Conservation (phyloP, 2,113 vertebrate genomes). For the Barnardius zonarius region DNA sequence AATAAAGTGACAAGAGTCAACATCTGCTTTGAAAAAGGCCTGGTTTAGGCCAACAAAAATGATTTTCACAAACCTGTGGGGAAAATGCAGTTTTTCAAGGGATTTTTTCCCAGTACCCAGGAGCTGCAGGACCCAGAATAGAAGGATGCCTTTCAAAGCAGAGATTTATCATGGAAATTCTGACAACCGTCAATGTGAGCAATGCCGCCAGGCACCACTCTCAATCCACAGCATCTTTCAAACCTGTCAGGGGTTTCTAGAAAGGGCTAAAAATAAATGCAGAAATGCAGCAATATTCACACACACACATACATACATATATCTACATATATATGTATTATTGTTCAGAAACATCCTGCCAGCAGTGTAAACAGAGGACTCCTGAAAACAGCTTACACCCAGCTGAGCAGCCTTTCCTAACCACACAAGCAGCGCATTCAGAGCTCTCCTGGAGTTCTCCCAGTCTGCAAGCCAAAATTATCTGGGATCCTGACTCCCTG, state of each 20-base stretch:
- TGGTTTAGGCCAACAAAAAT: background rate
- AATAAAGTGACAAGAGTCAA: background rate
- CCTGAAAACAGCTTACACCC: background rate
- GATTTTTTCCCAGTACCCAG: background rate
- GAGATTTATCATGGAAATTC: constrained; percentile 61
- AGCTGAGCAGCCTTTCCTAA: background rate
- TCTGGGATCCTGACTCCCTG: background rate
- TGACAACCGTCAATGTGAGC: constrained; percentile 43
- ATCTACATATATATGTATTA: background rate
- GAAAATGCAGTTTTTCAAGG: background rate
- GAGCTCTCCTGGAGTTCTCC: background rate
- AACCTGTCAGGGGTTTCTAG: constrained; percentile 19
- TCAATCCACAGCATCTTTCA: constrained; percentile 48
- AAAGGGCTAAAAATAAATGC: constrained; percentile 64
- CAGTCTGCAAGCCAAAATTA: background rate
- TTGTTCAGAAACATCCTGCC: constrained; percentile 6
- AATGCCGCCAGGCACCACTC: constrained; percentile 39
- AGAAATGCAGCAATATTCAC: constrained; percentile 29
- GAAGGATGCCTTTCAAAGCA: constrained; percentile 45
- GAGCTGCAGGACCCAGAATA: constrained; percentile 41
- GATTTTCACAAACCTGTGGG: background rate
- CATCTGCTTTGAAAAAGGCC: background rate
- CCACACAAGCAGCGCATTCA: background rate
- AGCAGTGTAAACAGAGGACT: constrained; percentile 23
- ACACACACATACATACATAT: background rate